Conservation (phyloP, 2,113 vertebrate genomes). For the Psammodynastes pulverulentus region DNA sequence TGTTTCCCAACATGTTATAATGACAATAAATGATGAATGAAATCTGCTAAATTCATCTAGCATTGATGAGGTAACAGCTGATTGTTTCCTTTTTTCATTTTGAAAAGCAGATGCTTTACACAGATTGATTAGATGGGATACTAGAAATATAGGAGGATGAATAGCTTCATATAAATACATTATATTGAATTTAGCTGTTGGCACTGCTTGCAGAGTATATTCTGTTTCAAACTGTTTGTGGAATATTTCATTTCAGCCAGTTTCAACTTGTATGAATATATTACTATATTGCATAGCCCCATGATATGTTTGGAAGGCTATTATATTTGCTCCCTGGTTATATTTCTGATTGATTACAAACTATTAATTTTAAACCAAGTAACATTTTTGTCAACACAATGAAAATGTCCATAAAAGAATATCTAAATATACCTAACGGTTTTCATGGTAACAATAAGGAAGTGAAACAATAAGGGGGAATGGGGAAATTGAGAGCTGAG, state of each 20-base stretch:
- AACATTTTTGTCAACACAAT: not conserved
- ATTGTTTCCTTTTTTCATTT: not conserved
- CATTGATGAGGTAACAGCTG: not conserved
- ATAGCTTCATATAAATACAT: not conserved
- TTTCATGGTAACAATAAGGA: not conserved
- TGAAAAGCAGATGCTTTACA: not conserved
- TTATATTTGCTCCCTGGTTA: not conserved
- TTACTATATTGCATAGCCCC: not conserved
- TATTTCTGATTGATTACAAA: not conserved
- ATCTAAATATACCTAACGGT: not conserved
- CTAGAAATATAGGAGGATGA: not conserved
- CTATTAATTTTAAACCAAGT: not conserved
- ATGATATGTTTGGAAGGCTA: not conserved
- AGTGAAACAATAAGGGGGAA: not conserved
- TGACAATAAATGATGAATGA: not conserved
- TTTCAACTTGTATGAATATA: conserved; percentile 5
- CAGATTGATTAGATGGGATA: not conserved
- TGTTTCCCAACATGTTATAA: not conserved
- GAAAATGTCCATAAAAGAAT: not conserved
- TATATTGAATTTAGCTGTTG: not conserved
- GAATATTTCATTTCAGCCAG: not conserved
- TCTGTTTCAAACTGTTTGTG: not conserved
- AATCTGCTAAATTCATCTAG: not conserved
- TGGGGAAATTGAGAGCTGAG: not conserved
- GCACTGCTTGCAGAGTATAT: not conserved